Conservation (phyloP, 2,113 vertebrate genomes). For the Onychostruthus taczanowskii region DNA sequence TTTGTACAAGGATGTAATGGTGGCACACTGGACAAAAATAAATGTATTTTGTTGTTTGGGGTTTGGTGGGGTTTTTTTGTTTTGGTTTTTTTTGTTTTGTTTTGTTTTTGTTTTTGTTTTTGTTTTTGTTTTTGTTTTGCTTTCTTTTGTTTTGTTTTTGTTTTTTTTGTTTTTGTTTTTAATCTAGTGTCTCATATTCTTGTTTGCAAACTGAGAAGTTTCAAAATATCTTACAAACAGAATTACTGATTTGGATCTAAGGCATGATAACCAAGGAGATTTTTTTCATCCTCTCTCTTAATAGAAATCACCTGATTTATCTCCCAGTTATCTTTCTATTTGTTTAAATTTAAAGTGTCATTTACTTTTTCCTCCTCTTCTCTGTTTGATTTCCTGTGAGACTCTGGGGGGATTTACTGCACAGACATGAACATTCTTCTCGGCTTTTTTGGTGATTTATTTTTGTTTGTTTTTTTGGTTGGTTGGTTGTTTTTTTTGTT, state of each 20-base stretch:
- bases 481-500: no score
- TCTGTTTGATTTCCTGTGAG: background rate
- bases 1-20: background rate
- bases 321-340: background rate
- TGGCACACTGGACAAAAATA: background rate
- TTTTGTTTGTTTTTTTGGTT: background rate
- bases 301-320: background rate
- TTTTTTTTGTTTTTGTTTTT: background rate
- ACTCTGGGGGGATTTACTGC: background rate
- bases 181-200: background rate
- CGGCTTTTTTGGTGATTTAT: background rate
- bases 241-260: background rate
- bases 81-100: no score
- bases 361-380: background rate
- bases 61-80: no score
- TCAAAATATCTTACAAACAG: background rate
- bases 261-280: background rate
- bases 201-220: background rate
- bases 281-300: background rate
- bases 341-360: background rate
- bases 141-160: no score
- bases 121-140: background rate
- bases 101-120: no score
- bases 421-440: accelerated
- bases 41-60: no score